Evolutionary conservation across 2,888 invertebrate species (phyloP), one percentile per base, ranked within the genome.

Genomic region (Rhabditoides inermis): DNA sequence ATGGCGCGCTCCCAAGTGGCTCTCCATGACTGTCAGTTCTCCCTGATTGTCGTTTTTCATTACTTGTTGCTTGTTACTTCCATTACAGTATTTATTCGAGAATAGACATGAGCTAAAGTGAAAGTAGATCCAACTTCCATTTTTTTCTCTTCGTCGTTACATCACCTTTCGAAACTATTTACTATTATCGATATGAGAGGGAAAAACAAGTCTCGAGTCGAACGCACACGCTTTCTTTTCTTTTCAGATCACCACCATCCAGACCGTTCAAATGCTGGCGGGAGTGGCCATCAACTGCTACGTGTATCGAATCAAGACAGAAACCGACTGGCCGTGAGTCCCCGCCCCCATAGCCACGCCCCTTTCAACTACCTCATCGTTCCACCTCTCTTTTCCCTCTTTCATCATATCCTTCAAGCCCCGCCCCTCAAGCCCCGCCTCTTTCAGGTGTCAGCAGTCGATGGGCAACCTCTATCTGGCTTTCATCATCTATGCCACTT

Each of bases 1-100:
- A 44, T 63, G 78, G 57, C 56, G 69, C 25, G 41, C 63, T 23
- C 91, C 92, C 2, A 76, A 61, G 57, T 70, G 66, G 69, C 68
- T 73, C n/a, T n/a, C n/a, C n/a, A n/a, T n/a, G n/a, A n/a, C n/a
- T n/a, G n/a, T n/a, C n/a, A n/a, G n/a, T n/a, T n/a, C n/a, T n/a
- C n/a, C n/a, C n/a, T n/a, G n/a, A n/a, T n/a, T n/a, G n/a, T n/a
- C n/a, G n/a, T n/a, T n/a, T n/a, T n/a, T n/a, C n/a, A n/a, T n/a
- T n/a, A n/a, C n/a, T n/a, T n/a, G n/a, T n/a, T n/a, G n/a, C n/a
- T n/a, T n/a, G n/a, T n/a, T n/a, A n/a, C n/a, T n/a, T n/a, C n/a
- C 32, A 15, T 32, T 32, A 32, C 6, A 15, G 32, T 32, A 32
- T 32, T 32, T 32, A 15, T 10, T 32, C 6, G 15, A 10, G 32